Conservation (phyloP, 2,888 invertebrate genomes). For the Temnothorax unifasciatus region DNA sequence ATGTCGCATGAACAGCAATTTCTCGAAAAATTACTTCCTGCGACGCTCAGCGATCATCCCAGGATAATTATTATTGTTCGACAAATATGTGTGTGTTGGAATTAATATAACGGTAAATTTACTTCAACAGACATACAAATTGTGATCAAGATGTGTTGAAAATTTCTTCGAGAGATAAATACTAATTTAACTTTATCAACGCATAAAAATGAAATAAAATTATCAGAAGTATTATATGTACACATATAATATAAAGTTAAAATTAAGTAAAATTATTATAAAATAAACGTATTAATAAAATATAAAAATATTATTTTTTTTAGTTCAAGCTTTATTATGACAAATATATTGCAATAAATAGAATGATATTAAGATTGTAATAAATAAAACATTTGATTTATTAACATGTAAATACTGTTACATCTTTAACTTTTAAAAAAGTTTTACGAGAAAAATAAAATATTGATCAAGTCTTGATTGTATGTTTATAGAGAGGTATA, state of each 20-base stretch:
- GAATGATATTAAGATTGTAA: background rate
- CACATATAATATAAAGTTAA: background rate
- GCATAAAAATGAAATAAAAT: background rate
- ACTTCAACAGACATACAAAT: background rate
- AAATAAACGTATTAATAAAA: background rate
- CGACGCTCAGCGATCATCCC: background rate
- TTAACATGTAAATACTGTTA: too few relatives aligned
- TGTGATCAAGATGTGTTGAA: background rate
- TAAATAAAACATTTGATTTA: background rate
- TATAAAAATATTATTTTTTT: background rate
- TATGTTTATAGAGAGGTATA: background rate
- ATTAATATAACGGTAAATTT: background rate
- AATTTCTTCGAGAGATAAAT: background rate
- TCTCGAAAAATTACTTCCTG: background rate
- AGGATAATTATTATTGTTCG: background rate
- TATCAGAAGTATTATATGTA: background rate
- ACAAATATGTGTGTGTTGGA: background rate
- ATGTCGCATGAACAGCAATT: background rate
- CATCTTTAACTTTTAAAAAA: background rate
- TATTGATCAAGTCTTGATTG: background rate
- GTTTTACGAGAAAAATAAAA: background rate
- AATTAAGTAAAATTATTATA: background rate
- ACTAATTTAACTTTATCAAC: background rate
- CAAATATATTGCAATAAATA: conserved; percentile 15
- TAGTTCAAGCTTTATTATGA: background rate